phyloP scores from a whole-genome alignment of 1,140 invertebrate genomes.

The Neodiprion lecontei region DNA sequence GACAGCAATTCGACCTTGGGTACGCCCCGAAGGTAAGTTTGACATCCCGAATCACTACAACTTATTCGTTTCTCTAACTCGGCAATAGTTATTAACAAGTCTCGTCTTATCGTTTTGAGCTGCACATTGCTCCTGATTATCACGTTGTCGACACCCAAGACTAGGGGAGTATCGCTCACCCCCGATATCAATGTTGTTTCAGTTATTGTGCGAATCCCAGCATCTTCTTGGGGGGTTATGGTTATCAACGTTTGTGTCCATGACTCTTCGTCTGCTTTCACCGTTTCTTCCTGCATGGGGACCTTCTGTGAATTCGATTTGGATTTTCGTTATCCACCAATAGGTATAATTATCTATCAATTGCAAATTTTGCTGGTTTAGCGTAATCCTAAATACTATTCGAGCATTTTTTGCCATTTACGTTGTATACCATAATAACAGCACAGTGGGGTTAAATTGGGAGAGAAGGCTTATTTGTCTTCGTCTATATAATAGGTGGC shows the following conservation, averaged over 20 bases:
- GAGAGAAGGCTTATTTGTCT: no score
- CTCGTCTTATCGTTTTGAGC: slow-evolving; percentile 18
- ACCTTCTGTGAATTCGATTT: neutral
- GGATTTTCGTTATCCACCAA: no score
- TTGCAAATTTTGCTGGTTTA: no score
- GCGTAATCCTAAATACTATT: no score
- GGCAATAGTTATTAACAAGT: slow-evolving; percentile 22
- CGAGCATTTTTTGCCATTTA: no score
- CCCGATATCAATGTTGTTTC: slow-evolving; percentile 26
- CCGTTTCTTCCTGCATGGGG: neutral
- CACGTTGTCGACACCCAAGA: slow-evolving; percentile 28
- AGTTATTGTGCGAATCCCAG: slow-evolving; percentile 33
- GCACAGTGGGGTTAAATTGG: no score
- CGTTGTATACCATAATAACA: no score
- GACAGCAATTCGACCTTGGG: slow-evolving; percentile 30
- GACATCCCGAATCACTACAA: slow-evolving; percentile 25
- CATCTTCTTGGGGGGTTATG: slow-evolving; percentile 37
- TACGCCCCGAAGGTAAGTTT: slow-evolving; percentile 39
- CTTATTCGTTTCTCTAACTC: slow-evolving; percentile 19
- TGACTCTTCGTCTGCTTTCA: slow-evolving; percentile 24
- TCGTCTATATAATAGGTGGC: no score
- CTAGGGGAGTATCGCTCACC: slow-evolving; percentile 10
- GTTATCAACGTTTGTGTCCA: slow-evolving; percentile 39
- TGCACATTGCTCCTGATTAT: slow-evolving; percentile 19
- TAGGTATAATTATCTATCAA: no score